phyloP scores from a whole-genome alignment of 2,113 vertebrate species.

The Quiscalus mexicanus region DNA sequence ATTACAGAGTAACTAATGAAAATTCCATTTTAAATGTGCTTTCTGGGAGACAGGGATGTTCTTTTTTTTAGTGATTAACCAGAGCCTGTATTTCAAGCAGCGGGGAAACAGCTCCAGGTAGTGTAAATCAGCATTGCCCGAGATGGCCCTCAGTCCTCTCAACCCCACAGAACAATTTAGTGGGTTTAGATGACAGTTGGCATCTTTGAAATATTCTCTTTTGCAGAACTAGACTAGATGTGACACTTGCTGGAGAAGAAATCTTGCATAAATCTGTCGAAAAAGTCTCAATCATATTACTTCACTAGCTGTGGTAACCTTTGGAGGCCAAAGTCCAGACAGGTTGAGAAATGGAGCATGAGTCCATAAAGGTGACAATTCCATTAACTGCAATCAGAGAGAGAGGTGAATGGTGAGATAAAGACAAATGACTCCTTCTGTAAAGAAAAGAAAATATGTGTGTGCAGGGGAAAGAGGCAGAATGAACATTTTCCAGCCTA shows the following conservation, averaged over 20 bases:
- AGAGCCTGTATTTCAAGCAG: slow-evolving; percentile 17
- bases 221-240: slow-evolving; percentile 51
- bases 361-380: slow-evolving; percentile 73
- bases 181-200: slow-evolving; percentile 63
- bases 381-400: slow-evolving; percentile 76
- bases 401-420: slow-evolving; percentile 70
- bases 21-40: slow-evolving; percentile 27
- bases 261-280: slow-evolving; percentile 78
- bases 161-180: slow-evolving; percentile 58
- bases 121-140: slow-evolving; percentile 51
- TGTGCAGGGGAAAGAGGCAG: slow-evolving; percentile 29
- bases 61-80: neutral
- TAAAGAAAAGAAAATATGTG: slow-evolving; percentile 39
- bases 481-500: neutral
- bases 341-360: slow-evolving; percentile 77
- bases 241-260: slow-evolving; percentile 67
- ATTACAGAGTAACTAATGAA: neutral
- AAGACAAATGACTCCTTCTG: slow-evolving; percentile 59
- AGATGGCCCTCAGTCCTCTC: slow-evolving; percentile 30
- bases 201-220: slow-evolving; percentile 73
- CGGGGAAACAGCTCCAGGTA: neutral
- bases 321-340: slow-evolving; percentile 74
- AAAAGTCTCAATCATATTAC: slow-evolving; percentile 78
- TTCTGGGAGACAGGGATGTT: neutral
- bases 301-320: slow-evolving; percentile 78